A percentile compares a stretch with the other conserved stretches of the same genome.
phyloP scores from a whole-genome alignment of 1,140 invertebrate species.

The Leptestheria dahalacensis region DNA sequence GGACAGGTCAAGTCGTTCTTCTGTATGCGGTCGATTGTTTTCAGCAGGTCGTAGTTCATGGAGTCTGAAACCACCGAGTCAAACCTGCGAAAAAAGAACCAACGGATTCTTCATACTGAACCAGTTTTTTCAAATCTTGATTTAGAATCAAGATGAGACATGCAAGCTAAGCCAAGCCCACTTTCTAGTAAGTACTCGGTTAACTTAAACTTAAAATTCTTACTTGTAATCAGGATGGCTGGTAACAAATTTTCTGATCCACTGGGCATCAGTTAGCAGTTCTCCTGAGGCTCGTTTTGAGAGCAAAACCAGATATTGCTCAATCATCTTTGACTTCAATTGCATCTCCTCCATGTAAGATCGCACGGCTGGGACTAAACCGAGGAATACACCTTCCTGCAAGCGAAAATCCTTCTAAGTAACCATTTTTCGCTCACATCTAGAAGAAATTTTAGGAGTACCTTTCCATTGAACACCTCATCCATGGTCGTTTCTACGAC shows the following conservation, averaged over 20 bases:
- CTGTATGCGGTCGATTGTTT: conserved; percentile 54
- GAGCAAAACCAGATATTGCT: conserved; percentile 91
- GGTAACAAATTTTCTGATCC: conserved; percentile 6
- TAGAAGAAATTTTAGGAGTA: too few relatives aligned
- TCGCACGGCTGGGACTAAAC: conserved; percentile 83
- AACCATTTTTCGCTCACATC: too few relatives aligned
- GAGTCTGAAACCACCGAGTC: conserved; percentile 76
- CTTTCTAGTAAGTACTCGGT: too few relatives aligned
- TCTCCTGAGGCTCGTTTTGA: conserved; percentile 21
- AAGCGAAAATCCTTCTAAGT: too few relatives aligned
- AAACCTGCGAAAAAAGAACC: too few relatives aligned
- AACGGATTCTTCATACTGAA: too few relatives aligned
- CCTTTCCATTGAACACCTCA: conserved; percentile 96
- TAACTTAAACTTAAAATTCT: too few relatives aligned
- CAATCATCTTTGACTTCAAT: conserved; percentile 83
- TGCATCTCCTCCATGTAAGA: conserved; percentile 86
- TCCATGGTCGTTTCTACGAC: conserved; percentile 63
- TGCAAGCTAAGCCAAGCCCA: too few relatives aligned
- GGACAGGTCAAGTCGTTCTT: conserved; percentile 52
- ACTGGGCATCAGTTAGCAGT: neutral
- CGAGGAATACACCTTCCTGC: conserved; percentile 75
- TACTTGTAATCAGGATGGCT: conserved; percentile 6
- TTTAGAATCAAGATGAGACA: too few relatives aligned
- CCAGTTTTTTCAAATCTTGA: too few relatives aligned
- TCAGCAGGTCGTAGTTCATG: conserved; percentile 87